Base-by-base conservation (phyloP, 2,888 invertebrate species). In the Dioctria rufipes region DNA sequence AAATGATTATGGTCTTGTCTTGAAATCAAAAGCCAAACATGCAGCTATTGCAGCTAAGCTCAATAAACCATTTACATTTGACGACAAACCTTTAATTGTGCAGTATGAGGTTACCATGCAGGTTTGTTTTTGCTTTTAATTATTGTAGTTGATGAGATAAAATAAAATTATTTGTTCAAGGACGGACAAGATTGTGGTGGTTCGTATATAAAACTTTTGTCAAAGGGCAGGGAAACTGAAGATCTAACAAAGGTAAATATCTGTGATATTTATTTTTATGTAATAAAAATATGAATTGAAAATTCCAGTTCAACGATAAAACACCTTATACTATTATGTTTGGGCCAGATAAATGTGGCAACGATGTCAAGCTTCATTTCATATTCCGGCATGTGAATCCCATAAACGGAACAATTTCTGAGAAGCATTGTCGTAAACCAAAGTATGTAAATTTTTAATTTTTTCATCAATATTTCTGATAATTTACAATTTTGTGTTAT, bases 321-420 rank as follows among this genome's bases (percentile, higher is more conserved):
- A 98, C 98, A 0, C 95, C 98, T 0, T 99, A 99, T 90, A 96
- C 98, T 3, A 97, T 99, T 86, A 99, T 99, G 99, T 99, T 99
- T 90, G 99, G 99, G 0, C 99, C 99, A 6, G 99, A 99, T 91
- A 99, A 98, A 90, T 99, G 99, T 90, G 99, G 99, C 83, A 95
- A 95, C 87, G 97, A 97, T 88, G 94, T 96, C 87, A 98, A 98
- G 90, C 93, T 97, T 88, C 94, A 94, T 88, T 94, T 94, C 88
- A 99, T 99, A 89, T 97, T 99, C 90, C 93, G 96, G 77, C 98
- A 98, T 89, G 94, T 93, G 88, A 99, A 99, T 90, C 99, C 98
- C 8, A 91, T 93, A 86, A 99, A 97, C 87, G 97, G 96, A 66
- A 92, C 93, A 40, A 90, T 95, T 84, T 95, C 96, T 87, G 99